phyloP scores from a whole-genome alignment of 2,888 invertebrate species.

The Lomographa bimaculata region DNA sequence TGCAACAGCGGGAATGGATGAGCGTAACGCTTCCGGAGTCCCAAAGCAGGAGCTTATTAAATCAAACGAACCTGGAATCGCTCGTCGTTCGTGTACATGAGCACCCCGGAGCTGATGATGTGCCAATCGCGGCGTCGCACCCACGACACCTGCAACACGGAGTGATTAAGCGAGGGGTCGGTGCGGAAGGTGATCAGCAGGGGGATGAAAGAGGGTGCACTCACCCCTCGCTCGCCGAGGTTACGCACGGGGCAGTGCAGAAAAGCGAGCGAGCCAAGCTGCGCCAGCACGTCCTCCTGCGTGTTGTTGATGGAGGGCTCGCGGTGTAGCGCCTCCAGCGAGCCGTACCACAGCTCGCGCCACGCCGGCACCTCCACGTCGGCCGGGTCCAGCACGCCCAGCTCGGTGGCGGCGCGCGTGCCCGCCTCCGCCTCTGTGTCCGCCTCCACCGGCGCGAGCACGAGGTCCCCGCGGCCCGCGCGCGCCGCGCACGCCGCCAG shows the following conservation, averaged over 20 bases:
- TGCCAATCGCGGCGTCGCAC: conserved; percentile 96
- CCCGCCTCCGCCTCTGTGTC: conserved; percentile 15
- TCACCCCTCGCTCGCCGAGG: conserved; percentile 89
- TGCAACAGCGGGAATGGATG: conserved; percentile 27
- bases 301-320: conserved; percentile 87
- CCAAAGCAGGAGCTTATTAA: not conserved
- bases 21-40: not conserved
- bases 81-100: conserved; percentile 96
- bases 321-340: conserved; percentile 68
- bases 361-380: conserved; percentile 76
- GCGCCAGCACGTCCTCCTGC: conserved; percentile 89
- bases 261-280: conserved; percentile 90
- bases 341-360: conserved; percentile 85
- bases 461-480: conserved; percentile 19
- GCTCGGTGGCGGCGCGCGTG: conserved; percentile 32
- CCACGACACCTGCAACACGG: conserved; percentile 91
- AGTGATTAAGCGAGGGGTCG: too few species aligned
- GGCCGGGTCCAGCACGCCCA: conserved; percentile 38
- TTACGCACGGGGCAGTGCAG: conserved; percentile 91
- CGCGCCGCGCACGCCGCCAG: not conserved
- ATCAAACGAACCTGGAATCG: conserved; percentile 83
- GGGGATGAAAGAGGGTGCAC: conserved; percentile 39
- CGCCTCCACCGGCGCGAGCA: conserved; percentile 11
- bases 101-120: conserved; percentile 94
- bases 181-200: too few species aligned